Conservation (phyloP, 1,140 invertebrate genomes). For the Eriocheir sinensis region DNA sequence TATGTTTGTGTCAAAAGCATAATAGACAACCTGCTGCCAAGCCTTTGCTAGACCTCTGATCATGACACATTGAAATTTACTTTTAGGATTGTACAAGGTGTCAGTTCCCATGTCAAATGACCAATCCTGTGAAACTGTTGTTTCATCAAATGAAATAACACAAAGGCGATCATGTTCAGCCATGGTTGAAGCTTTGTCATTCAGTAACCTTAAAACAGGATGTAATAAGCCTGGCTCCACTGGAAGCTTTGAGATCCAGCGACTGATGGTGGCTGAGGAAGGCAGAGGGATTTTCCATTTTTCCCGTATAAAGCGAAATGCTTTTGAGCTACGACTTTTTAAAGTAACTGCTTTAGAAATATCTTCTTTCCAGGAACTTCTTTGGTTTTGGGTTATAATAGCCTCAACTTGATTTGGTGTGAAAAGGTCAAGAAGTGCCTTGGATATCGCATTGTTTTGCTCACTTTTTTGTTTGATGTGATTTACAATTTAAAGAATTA, state of each 20-base stretch:
- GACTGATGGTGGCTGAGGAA: too few species aligned
- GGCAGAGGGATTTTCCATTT: not conserved
- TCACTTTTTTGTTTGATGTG: not conserved
- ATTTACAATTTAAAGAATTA: not conserved
- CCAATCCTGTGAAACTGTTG: conserved; percentile 30
- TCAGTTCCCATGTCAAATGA: not conserved
- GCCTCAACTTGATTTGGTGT: too few species aligned
- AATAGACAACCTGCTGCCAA: conserved; percentile 48
- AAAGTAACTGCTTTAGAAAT: not conserved
- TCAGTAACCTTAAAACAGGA: not conserved
- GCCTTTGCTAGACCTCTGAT: not conserved
- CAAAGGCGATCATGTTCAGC: not conserved
- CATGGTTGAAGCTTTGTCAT: conserved; percentile 32
- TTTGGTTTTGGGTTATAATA: not conserved
- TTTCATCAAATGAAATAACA: conserved; percentile 56
- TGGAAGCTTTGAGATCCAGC: not conserved
- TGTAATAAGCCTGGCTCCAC: not conserved
- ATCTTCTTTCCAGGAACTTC: not conserved
- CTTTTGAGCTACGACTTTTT: conserved; percentile 27
- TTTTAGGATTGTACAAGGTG: not conserved
- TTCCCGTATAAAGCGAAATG: conserved; percentile 7
- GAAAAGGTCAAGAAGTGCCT: not conserved
- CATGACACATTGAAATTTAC: conserved; percentile 33
- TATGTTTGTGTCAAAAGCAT: not conserved
- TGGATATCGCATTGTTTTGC: not conserved